Base-by-base conservation (phyloP, 1,140 invertebrate species). In the Coelopa frigida region DNA sequence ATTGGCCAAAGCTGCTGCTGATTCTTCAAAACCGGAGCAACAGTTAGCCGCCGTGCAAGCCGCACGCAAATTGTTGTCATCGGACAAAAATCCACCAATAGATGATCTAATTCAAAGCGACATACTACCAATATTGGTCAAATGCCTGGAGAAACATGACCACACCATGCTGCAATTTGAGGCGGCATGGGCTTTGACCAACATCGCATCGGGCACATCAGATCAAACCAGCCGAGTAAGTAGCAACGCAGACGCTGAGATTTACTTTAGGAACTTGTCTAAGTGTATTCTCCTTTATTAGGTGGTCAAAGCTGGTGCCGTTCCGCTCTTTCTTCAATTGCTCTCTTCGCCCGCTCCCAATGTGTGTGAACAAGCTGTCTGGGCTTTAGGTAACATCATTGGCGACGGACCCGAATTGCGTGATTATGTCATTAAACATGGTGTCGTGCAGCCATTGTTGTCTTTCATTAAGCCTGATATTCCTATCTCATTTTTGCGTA, bases 281-380 rank as follows among this genome's bases (percentile, higher is more conserved):
- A 20, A 26, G n/a, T 17, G 4, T 27, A n/a, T n/a, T 48, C 22
- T 42, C 3, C 5, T 40, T 36, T 44, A 3, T 57, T 83, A 94
- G 70, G 94, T 99, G 20, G 94, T 99, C 4, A 76, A 80, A 53
- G 91, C 90, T 35, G 89, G 94, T 57, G 95, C 96, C 44, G 94
- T 98, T 33, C 94, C 95, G 42, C 78, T 91, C 36, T 99, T 99
- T 72, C 73, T 99, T 37, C 79, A 89, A 61, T 76, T 99, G 40
- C 75, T 99, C 15, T 76, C 82, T 66, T 98, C 94, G 23, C 82
- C 83, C 40, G 92, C 96, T 72, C 90, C 94, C 59, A 98, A 96
- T 75, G 95, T 99, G 11, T 97, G 94, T 68, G 96, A 99, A 74
- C 96, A 99, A 72, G 92, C 95, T 33, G 94, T 98, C 1, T 99